Evolutionary conservation across 2,888 invertebrate genomes (phyloP).

Genomic region (Tyria jacobaeae): DNA sequence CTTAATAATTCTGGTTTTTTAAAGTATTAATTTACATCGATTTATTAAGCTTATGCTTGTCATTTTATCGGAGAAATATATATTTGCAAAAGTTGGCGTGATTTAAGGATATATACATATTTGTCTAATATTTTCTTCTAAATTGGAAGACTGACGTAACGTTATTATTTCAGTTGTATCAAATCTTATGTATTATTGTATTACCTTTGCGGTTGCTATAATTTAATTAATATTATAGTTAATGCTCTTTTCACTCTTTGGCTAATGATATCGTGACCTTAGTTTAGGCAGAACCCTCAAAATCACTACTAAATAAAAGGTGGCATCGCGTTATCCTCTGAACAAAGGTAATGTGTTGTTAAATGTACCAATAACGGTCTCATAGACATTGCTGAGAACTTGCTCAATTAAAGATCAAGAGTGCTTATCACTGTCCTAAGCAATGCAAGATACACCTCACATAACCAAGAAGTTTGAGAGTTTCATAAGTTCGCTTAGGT

Average conservation of each 20-base stretch:
- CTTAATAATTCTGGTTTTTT: neutral
- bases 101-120: no score
- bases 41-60: neutral
- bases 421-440: neutral
- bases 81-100: neutral
- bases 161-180: neutral
- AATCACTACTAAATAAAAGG: neutral
- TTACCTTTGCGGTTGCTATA: neutral
- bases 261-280: neutral
- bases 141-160: neutral
- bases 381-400: neutral
- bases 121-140: neutral
- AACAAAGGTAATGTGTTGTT: neutral
- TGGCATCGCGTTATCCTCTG: neutral
- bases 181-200: neutral
- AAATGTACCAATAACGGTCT: neutral
- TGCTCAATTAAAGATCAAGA: neutral
- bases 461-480: neutral
- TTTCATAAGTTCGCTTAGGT: constrained; percentile 4
- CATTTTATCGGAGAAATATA: neutral
- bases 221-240: neutral
- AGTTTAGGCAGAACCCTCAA: neutral
- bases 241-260: neutral
- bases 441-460: neutral
- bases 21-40: neutral